phyloP scores from a whole-genome alignment of 1,140 invertebrate species.

The Calycopis cecrops region DNA sequence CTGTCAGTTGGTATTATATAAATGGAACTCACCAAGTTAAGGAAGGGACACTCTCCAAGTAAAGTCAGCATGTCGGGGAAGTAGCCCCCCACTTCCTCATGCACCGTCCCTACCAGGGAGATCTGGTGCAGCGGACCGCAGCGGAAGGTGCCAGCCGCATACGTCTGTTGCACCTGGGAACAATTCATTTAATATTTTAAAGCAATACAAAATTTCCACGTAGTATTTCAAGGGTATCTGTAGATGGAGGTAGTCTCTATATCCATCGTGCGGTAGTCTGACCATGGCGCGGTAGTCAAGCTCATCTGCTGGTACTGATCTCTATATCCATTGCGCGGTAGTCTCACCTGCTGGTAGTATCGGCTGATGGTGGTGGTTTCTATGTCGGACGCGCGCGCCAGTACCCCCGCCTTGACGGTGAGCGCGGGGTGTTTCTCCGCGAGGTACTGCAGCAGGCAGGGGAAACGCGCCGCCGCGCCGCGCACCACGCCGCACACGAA shows the following conservation, averaged over 20 bases:
- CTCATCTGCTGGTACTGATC: no score
- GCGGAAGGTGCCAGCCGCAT: slow-evolving; percentile 91
- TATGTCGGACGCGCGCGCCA: no score
- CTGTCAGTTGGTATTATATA: no score
- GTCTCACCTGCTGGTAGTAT: slow-evolving; percentile 87
- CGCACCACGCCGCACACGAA: slow-evolving; percentile 98
- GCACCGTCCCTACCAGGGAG: slow-evolving; percentile 96
- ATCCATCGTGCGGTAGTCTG: no score
- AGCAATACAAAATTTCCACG: no score
- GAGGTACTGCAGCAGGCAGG: slow-evolving; percentile 96
- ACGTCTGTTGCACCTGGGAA: slow-evolving; percentile 82
- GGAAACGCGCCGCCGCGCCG: slow-evolving; percentile 91
- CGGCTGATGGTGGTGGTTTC: slow-evolving; percentile 91
- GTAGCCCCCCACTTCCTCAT: slow-evolving; percentile 98
- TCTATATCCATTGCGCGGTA: no score
- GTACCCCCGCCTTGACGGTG: slow-evolving; percentile 95
- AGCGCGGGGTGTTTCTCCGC: slow-evolving; percentile 88
- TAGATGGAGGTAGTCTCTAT: no score
- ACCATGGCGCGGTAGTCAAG: no score
- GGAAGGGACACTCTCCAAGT: slow-evolving; percentile 91
- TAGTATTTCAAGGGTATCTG: no score
- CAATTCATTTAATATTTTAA: neutral
- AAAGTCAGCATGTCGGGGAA: slow-evolving; percentile 93
- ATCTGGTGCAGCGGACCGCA: slow-evolving; percentile 97
- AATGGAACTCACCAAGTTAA: slow-evolving; percentile 85